phyloP scores from a whole-genome alignment of 1,140 invertebrate species.

The Gonatopus flavifemur region DNA sequence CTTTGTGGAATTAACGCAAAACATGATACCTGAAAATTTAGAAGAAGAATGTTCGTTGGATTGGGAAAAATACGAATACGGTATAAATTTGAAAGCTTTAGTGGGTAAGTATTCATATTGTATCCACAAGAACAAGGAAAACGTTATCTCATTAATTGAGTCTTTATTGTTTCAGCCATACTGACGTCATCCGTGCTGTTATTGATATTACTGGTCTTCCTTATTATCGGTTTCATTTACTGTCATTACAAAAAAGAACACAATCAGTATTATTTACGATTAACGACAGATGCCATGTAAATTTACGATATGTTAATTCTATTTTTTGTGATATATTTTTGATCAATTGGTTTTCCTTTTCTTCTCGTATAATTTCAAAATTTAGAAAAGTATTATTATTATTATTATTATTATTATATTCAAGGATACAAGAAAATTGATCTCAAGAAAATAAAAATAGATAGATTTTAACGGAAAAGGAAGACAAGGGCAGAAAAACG shows the following conservation, averaged over 20 bases:
- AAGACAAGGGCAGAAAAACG: too few species aligned
- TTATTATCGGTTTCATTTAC: conserved; percentile 47
- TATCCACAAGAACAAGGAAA: neutral
- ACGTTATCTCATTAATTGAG: neutral
- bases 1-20: conserved; percentile 59
- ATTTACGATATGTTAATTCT: neutral
- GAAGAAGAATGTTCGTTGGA: conserved; percentile 58
- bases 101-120: conserved; percentile 38
- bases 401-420: too few species aligned
- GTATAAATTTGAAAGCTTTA: conserved; percentile 37
- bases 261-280: conserved; percentile 49
- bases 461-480: too few species aligned
- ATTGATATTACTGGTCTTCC: conserved; percentile 40
- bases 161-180: conserved; percentile 43
- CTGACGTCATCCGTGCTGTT: conserved; percentile 43
- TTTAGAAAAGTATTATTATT: too few species aligned
- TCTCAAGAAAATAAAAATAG: neutral
- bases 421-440: neutral
- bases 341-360: too few species aligned
- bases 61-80: conserved; percentile 32
- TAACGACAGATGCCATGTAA: conserved; percentile 39
- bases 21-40: conserved; percentile 62
- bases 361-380: too few species aligned
- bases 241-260: conserved; percentile 47
- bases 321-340: neutral